Evolutionary conservation across 1,140 invertebrate species (phyloP), one percentile per base, ranked within the genome.

Genomic region (Stegodyphus dumicola): DNA sequence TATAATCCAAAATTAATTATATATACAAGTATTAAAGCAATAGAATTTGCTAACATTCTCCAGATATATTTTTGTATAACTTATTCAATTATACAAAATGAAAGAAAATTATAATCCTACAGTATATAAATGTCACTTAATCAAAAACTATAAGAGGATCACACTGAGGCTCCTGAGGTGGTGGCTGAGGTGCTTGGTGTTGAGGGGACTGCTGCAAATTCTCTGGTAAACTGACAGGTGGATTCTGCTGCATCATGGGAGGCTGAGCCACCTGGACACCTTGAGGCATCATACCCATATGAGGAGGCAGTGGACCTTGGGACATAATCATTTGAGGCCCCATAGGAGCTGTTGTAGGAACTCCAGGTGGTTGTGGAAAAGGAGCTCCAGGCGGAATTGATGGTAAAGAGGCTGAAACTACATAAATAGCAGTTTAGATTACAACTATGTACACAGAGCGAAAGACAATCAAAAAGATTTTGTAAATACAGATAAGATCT

Each of bases 131-230:
- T 33, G 33, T 33, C 33, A 33, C 18, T 84, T 54, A 86, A 33
- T 86, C 85, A 76, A 86, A 86, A 2, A 80, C 77, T 53, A 86
- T 86, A 18, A 86, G 71, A 54, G 85, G 70, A 69, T 80, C 85
- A 60, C 65, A 75, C 6, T 53, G 70, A 1, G 65, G 54, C 18
- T 77, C n/a, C 9, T 53, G 18, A 33, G 56, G 9, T n/a, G 70
- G 18, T 6, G 69, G 69, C 17, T 48, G 79, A 33, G 69, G 71
- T 11, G 10, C 10, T 6, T 79, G 84, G 18, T 85, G 84, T 77
- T 65, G 64, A 13, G 73, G 71, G 10, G 56, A 60, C 11, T 75
- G 80, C 49, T 11, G 13, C 18, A 83, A 56, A 65, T 73, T 74
- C 13, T 79, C 60, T 15, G 79, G 54, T 11, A 66, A 7, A 64